Conservation (phyloP, 2,113 vertebrate species). For the Neoarius graeffei region DNA sequence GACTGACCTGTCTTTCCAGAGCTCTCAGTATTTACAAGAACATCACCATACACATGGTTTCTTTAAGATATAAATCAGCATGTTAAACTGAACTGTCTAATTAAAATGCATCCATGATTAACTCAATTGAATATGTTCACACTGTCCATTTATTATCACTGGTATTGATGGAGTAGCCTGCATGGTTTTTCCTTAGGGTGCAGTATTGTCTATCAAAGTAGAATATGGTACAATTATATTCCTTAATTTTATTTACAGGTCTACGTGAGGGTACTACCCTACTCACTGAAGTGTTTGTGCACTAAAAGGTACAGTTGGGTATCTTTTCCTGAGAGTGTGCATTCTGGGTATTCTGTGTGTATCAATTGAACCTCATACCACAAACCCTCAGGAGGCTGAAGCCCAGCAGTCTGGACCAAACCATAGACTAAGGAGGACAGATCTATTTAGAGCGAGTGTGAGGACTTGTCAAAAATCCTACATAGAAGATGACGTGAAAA, state of each 20-base stretch:
- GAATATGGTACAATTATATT: neutral
- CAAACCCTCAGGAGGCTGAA: neutral
- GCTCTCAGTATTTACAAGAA: no score
- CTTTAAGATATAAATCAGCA: no score
- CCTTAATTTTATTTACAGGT: no score
- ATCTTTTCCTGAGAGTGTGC: neutral
- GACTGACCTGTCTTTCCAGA: no score
- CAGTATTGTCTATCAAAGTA: neutral
- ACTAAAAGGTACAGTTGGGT: neutral
- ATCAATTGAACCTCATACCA: neutral
- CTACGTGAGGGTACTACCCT: neutral
- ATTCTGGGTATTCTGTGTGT: neutral
- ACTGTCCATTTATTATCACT: no score
- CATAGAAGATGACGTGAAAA: neutral
- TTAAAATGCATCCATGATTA: no score
- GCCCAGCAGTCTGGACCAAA: neutral
- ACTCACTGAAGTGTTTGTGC: neutral
- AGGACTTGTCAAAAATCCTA: neutral
- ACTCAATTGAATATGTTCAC: no score
- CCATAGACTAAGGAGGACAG: constrained; percentile 17
- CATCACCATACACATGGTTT: no score
- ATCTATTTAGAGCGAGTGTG: constrained; percentile 21
- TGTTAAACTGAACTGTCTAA: no score
- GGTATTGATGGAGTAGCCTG: neutral
- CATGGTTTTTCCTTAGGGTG: neutral